Conservation (phyloP, 2,888 invertebrate genomes). For the Nebria salina region DNA sequence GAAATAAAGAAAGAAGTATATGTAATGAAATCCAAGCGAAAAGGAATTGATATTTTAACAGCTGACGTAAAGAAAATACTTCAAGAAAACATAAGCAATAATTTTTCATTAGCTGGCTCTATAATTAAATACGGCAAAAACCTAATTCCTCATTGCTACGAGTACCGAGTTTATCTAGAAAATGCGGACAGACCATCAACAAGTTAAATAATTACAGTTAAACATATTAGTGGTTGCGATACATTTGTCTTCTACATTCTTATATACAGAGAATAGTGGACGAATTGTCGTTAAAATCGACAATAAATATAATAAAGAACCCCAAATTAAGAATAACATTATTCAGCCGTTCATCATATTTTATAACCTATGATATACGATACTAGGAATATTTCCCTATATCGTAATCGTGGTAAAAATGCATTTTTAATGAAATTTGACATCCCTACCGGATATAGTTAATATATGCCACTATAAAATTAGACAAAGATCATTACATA, state of each 20-base stretch:
- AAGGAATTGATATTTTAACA: constrained; percentile 31
- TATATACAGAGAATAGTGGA: background rate
- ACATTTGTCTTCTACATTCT: background rate
- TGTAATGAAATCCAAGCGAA: constrained; percentile 25
- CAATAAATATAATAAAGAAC: no score
- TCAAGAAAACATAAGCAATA: background rate
- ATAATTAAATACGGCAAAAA: constrained; percentile 39
- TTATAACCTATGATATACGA: no score
- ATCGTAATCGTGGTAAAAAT: no score
- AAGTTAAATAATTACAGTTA: constrained; percentile 21
- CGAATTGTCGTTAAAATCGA: background rate
- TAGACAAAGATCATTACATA: no score
- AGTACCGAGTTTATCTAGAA: constrained; percentile 29
- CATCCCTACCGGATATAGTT: no score
- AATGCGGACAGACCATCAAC: constrained; percentile 20
- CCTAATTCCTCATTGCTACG: constrained; percentile 29
- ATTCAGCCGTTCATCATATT: no score
- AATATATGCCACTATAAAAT: no score
- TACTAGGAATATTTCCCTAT: no score
- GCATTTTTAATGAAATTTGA: no score
- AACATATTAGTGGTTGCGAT: background rate
- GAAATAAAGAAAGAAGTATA: constrained; percentile 26
- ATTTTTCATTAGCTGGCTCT: constrained; percentile 21
- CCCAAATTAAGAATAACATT: no score
- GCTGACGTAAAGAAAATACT: constrained; percentile 17